Evolutionary conservation across 2,888 invertebrate species (phyloP).

Genomic region (Galerucella nymphaeae): DNA sequence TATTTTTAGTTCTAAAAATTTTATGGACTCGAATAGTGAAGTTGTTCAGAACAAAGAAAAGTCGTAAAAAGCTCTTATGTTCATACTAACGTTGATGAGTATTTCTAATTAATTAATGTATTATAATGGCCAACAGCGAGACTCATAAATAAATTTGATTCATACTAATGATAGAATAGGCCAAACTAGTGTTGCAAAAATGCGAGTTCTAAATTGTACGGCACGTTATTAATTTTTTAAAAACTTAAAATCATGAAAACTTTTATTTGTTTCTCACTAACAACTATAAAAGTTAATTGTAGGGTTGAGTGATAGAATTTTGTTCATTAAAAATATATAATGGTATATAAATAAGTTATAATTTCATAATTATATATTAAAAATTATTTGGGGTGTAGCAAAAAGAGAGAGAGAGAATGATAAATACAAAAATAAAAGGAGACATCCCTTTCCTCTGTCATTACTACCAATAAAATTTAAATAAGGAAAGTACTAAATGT

Average conservation of each 20-base stretch:
- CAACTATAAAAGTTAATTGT: too few relatives aligned
- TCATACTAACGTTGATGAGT: constrained; percentile 24
- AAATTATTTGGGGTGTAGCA: too few relatives aligned
- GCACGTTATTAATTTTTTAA: not conserved
- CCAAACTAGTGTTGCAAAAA: constrained; percentile 1
- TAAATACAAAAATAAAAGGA: too few relatives aligned
- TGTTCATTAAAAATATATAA: too few relatives aligned
- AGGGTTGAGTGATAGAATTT: too few relatives aligned
- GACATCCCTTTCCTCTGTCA: too few relatives aligned
- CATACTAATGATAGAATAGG: constrained; percentile 21
- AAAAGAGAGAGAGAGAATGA: too few relatives aligned
- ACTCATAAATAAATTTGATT: constrained; percentile 26
- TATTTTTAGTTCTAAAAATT: constrained; percentile 32
- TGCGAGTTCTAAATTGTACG: not conserved
- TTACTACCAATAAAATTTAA: too few relatives aligned
- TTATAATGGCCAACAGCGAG: constrained; percentile 24
- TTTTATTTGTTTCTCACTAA: not conserved
- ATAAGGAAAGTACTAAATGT: too few relatives aligned
- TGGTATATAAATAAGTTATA: too few relatives aligned
- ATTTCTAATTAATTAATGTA: constrained; percentile 32
- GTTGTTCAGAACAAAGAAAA: constrained; percentile 29
- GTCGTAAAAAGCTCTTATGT: constrained; percentile 25
- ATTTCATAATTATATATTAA: too few relatives aligned
- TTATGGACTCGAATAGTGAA: constrained; percentile 18
- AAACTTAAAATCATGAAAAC: not conserved